phyloP scores from a whole-genome alignment of 92 coral and sea anemone species.

The Zoanthus sociatus region DNA sequence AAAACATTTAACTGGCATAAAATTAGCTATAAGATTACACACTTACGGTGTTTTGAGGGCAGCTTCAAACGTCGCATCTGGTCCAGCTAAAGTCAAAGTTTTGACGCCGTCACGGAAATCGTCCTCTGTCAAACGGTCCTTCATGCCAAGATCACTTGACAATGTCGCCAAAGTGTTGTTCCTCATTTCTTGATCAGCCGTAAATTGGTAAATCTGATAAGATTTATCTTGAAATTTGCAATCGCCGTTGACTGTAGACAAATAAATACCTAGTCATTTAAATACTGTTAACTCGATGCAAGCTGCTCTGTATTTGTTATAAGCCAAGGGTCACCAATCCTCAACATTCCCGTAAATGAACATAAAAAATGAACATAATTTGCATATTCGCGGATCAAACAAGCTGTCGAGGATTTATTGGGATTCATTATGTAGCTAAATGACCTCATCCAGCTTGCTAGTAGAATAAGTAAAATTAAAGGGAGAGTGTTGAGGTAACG shows the following conservation, averaged over 20 bases:
- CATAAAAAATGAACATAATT: no score
- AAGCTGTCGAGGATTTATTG: no score
- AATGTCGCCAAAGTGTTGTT: slow-evolving; percentile 21
- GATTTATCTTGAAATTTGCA: slow-evolving; percentile 71
- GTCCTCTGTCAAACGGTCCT: slow-evolving; percentile 55
- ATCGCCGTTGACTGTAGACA: slow-evolving; percentile 58
- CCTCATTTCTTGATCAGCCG: slow-evolving; percentile 33
- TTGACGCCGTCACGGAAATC: slow-evolving; percentile 73
- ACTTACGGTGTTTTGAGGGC: slow-evolving; percentile 83
- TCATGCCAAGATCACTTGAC: background rate
- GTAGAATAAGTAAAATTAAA: no score
- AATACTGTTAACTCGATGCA: no score
- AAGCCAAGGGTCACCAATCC: no score
- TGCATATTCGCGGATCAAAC: no score
- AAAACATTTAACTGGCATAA: no score
- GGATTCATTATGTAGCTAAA: no score
- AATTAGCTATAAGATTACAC: background rate
- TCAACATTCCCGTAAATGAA: no score
- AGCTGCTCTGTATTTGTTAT: no score
- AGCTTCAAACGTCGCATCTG: slow-evolving; percentile 84
- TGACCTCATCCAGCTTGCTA: no score
- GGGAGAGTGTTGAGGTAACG: no score
- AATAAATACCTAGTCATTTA: background rate
- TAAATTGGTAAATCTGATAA: slow-evolving; percentile 66
- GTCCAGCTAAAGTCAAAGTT: slow-evolving; percentile 71